phyloP scores from a whole-genome alignment of 1,140 invertebrate species.

The Berghia stephanieae region DNA sequence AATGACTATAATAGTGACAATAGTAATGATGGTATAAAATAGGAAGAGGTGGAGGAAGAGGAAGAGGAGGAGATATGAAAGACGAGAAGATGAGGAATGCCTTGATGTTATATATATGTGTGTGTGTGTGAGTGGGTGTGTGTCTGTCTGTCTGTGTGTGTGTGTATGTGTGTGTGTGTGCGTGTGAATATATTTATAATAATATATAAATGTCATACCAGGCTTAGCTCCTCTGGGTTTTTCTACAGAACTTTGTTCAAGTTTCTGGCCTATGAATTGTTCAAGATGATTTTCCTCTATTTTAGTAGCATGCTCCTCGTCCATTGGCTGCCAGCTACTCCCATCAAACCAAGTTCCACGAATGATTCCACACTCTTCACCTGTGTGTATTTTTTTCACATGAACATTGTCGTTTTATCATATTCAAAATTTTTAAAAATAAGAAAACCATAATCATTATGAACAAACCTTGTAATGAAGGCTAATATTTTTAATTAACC shows the following conservation, averaged over 20 bases:
- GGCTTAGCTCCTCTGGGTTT: conserved; percentile 53
- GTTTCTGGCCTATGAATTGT: conserved; percentile 52
- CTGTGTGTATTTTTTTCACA: too few species aligned
- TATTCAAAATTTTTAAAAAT: too few species aligned
- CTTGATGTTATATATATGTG: background rate
- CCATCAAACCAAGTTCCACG: conserved; percentile 79
- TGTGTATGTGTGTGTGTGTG: too few species aligned
- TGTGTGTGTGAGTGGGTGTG: too few species aligned
- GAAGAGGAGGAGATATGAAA: background rate
- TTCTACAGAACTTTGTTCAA: conserved; percentile 42
- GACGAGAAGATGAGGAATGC: background rate
- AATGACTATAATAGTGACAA: background rate
- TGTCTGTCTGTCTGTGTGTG: too few species aligned
- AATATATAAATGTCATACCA: conserved; percentile 40
- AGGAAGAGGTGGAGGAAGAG: background rate
- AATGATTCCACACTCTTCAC: conserved; percentile 72
- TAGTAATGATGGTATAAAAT: background rate
- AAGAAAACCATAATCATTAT: too few species aligned
- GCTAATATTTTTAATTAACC: too few species aligned
- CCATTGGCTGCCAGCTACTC: conserved; percentile 76
- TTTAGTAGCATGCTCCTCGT: conserved; percentile 71
- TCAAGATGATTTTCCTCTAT: conserved; percentile 75
- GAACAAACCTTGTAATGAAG: too few species aligned
- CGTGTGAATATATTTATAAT: background rate
- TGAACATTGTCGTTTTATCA: too few species aligned